phyloP scores from a whole-genome alignment of 2,113 vertebrate species.

The Rhea americana region DNA sequence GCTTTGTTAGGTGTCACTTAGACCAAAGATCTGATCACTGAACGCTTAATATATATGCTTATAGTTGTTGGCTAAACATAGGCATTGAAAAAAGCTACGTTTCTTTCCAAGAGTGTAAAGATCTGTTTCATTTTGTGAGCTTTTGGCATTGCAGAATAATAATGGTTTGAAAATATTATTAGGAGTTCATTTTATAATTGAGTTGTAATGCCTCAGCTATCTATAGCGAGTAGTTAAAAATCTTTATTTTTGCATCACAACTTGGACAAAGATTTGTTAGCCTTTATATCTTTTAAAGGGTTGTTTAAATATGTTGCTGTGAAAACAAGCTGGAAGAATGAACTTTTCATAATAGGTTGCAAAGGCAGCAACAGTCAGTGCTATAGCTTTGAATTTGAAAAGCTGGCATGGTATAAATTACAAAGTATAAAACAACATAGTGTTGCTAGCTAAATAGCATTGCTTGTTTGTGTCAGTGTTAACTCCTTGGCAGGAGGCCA shows the following conservation, averaged over 20 bases:
- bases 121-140: neutral
- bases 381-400: neutral
- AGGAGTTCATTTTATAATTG: neutral
- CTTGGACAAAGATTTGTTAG: neutral
- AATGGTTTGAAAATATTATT: neutral
- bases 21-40: neutral
- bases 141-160: neutral
- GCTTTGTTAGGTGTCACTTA: rapidly evolving
- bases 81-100: rapidly evolving
- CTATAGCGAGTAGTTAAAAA: neutral
- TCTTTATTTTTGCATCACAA: rapidly evolving
- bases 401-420: no score
- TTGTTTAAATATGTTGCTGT: neutral
- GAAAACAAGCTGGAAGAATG: neutral
- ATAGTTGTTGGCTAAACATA: neutral
- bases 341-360: rapidly evolving
- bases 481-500: neutral
- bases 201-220: neutral
- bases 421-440: neutral
- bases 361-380: neutral
- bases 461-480: rapidly evolving
- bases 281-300: neutral
- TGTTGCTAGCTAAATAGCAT: neutral
- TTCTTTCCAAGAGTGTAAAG: neutral
- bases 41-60: rapidly evolving